phyloP scores from a whole-genome alignment of 2,888 invertebrate genomes.

The Stenoptilia bipunctidactyla region DNA sequence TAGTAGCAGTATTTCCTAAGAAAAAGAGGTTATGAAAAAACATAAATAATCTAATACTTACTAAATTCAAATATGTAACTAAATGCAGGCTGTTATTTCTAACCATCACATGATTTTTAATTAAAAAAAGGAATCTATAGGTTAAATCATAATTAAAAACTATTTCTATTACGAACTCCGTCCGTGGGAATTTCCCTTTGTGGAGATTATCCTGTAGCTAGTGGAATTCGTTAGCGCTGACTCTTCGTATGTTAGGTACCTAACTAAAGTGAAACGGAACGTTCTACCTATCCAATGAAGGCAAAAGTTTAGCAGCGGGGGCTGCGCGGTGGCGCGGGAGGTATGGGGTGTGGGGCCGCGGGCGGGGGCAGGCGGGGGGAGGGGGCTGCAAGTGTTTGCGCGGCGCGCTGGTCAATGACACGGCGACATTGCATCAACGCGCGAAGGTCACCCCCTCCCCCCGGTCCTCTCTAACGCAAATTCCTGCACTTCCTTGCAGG shows the following conservation, averaged over 20 bases:
- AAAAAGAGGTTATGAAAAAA: too few relatives aligned
- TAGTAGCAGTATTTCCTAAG: too few relatives aligned
- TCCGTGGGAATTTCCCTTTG: too few relatives aligned
- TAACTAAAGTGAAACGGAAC: slow-evolving; percentile 2
- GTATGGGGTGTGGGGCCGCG: slow-evolving; percentile 23
- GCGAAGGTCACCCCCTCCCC: slow-evolving; percentile 53
- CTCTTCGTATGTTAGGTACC: neutral
- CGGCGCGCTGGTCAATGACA: slow-evolving; percentile 61
- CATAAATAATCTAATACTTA: too few relatives aligned
- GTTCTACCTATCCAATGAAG: slow-evolving; percentile 6
- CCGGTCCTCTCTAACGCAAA: slow-evolving; percentile 29
- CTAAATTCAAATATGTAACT: too few relatives aligned
- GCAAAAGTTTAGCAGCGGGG: slow-evolving; percentile 11
- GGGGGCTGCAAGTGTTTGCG: slow-evolving; percentile 39
- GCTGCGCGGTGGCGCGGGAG: slow-evolving; percentile 26
- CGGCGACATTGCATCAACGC: slow-evolving; percentile 69
- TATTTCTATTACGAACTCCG: too few relatives aligned
- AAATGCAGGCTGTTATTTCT: too few relatives aligned
- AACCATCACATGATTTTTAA: too few relatives aligned
- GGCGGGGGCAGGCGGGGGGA: slow-evolving; percentile 25
- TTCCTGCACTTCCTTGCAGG: slow-evolving; percentile 47
- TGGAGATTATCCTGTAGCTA: too few relatives aligned
- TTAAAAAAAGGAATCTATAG: too few relatives aligned
- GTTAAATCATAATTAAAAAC: too few relatives aligned
- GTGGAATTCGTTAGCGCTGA: too few relatives aligned